A percentile compares a stretch with the other conserved stretches of the same genome.
Evolutionary conservation across 2,113 vertebrate genomes (phyloP).

Genomic region (Psilopogon haemacephalus): DNA sequence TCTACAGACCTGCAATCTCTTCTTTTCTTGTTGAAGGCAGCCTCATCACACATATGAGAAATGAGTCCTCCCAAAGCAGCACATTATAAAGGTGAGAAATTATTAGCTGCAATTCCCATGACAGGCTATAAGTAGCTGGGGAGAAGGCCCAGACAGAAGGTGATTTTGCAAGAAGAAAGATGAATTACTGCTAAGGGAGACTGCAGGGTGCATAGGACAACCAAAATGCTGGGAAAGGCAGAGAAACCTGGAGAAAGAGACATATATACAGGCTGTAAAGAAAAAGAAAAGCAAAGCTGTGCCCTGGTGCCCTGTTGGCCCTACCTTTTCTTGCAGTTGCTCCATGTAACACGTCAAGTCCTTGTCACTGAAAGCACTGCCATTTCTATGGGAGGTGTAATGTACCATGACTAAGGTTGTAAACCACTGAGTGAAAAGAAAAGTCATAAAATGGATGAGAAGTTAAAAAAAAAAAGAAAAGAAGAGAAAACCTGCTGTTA

Average conservation of each 20-base stretch:
- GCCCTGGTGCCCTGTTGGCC: neutral
- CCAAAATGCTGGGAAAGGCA: neutral
- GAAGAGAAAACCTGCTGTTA: slow-evolving; percentile 2
- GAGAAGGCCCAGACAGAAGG: neutral
- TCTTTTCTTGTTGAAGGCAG: neutral
- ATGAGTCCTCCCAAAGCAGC: neutral
- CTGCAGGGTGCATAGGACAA: neutral
- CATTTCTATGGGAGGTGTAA: neutral
- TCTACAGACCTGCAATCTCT: neutral
- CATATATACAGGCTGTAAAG: neutral
- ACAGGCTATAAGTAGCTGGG: neutral
- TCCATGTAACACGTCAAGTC: neutral
- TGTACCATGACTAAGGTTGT: neutral
- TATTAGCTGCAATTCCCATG: neutral
- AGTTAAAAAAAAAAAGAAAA: accelerated
- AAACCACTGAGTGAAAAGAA: slow-evolving; percentile 43
- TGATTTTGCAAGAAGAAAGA: neutral
- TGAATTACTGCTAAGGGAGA: neutral
- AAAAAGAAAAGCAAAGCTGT: neutral
- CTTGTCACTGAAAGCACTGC: neutral
- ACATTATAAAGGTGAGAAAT: neutral
- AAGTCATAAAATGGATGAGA: slow-evolving; percentile 1
- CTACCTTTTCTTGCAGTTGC: neutral
- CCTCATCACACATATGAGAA: neutral
- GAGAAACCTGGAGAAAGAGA: neutral